Evolutionary conservation across 2,797 vertebrate species (phyloP).

Genomic region (Aselliscus stoliczkanus): DNA sequence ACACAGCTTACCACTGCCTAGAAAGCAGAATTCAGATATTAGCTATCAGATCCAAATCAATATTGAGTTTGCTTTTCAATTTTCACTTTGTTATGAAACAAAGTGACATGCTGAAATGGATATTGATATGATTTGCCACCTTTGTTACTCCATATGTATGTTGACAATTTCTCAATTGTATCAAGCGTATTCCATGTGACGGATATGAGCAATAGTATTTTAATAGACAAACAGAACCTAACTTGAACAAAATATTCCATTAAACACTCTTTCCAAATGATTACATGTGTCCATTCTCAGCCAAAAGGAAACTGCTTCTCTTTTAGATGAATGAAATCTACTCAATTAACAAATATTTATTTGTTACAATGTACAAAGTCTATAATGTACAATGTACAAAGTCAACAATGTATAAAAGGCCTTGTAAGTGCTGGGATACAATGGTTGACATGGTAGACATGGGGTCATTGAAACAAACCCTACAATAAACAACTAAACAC

Average conservation of each 20-base stretch:
- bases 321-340: not conserved
- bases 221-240: conserved; percentile 5
- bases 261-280: conserved; percentile 22
- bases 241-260: conserved; percentile 3
- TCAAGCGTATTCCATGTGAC: not conserved
- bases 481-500: not conserved
- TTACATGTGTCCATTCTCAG: not conserved
- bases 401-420: not conserved
- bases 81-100: conserved; percentile 2
- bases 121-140: not conserved
- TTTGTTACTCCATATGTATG: not conserved
- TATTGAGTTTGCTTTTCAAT: conserved; percentile 1
- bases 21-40: not conserved
- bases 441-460: not conserved
- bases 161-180: conserved; percentile 15
- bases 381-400: not conserved
- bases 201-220: not conserved
- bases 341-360: conserved; percentile 42
- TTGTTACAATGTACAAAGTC: not conserved
- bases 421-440: not conserved
- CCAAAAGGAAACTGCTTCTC: not conserved
- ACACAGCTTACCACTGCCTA: not conserved
- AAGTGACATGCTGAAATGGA: not conserved
- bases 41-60: not conserved
- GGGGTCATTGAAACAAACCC: not conserved